Percentiles rank a stretch among this genome's conserved stretches.
Conservation (phyloP, 1,140 invertebrate genomes). For the Ylistrum balloti region DNA sequence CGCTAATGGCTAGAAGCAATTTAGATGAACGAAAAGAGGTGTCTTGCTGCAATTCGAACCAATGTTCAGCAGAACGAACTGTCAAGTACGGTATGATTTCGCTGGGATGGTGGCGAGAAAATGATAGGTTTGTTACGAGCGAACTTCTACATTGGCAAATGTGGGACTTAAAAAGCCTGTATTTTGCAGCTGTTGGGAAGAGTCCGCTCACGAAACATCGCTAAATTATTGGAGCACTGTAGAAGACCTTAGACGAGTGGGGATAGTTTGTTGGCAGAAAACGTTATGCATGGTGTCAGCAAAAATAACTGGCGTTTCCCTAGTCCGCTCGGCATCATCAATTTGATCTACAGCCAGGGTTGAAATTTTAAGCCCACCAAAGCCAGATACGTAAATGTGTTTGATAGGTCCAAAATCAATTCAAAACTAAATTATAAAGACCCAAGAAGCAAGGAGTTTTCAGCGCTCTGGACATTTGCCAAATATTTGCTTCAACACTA, state of each 20-base stretch:
- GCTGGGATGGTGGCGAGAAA: slow-evolving; percentile 36
- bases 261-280: slow-evolving; percentile 18
- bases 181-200: slow-evolving; percentile 29
- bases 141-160: slow-evolving; percentile 34
- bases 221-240: neutral
- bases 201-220: neutral
- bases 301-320: neutral
- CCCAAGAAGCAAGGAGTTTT: neutral
- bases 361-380: neutral
- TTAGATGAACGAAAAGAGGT: slow-evolving; percentile 38
- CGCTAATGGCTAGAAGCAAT: slow-evolving; percentile 38
- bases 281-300: slow-evolving; percentile 8
- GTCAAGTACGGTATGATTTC: slow-evolving; percentile 33
- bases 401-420: neutral
- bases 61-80: slow-evolving; percentile 29
- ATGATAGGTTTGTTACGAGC: slow-evolving; percentile 27
- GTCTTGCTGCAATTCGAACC: slow-evolving; percentile 37
- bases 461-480: neutral
- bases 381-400: slow-evolving; percentile 23
- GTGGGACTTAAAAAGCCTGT: slow-evolving; percentile 32
- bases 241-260: neutral
- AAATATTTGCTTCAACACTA: neutral
- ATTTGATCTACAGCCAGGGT: neutral
- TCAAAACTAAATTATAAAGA: neutral
- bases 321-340: neutral